Conservation (phyloP, 1,140 invertebrate genomes). For the Neodiprion virginianus region DNA sequence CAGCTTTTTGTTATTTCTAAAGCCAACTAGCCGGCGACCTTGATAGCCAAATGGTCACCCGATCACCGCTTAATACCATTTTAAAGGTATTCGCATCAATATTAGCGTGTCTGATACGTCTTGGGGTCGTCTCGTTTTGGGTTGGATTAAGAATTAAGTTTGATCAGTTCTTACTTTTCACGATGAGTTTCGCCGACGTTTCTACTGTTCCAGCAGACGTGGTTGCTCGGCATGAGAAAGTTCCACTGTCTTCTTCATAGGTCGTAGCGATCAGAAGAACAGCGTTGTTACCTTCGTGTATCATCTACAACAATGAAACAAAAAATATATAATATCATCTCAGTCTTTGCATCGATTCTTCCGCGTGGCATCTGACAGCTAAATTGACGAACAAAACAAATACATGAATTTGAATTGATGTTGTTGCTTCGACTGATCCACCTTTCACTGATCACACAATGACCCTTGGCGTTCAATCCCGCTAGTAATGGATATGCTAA, state of each 20-base stretch:
- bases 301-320: constrained; percentile 77
- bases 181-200: constrained; percentile 90
- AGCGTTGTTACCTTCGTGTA: constrained; percentile 88
- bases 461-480: not conserved
- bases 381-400: not conserved
- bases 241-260: constrained; percentile 92
- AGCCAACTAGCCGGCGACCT: not conserved
- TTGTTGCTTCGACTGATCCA: constrained; percentile 13
- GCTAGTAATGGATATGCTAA: too few species aligned
- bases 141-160: constrained; percentile 31
- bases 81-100: not conserved
- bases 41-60: not conserved
- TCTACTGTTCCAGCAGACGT: constrained; percentile 91
- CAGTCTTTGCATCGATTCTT: not conserved
- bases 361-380: not conserved
- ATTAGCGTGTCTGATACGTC: constrained; percentile 1
- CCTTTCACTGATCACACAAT: too few species aligned
- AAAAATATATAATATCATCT: constrained; percentile 17
- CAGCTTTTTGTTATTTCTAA: not conserved
- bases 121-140: constrained; percentile 1
- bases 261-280: constrained; percentile 90
- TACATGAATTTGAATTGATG: constrained; percentile 13
- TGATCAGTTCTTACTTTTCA: constrained; percentile 96
- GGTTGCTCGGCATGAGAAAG: constrained; percentile 89
- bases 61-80: not conserved